Percentiles rank a stretch among this genome's conserved stretches.
phyloP scores from a whole-genome alignment of 53 echinoderm and acorn worm species.

The Antedon mediterranea region DNA sequence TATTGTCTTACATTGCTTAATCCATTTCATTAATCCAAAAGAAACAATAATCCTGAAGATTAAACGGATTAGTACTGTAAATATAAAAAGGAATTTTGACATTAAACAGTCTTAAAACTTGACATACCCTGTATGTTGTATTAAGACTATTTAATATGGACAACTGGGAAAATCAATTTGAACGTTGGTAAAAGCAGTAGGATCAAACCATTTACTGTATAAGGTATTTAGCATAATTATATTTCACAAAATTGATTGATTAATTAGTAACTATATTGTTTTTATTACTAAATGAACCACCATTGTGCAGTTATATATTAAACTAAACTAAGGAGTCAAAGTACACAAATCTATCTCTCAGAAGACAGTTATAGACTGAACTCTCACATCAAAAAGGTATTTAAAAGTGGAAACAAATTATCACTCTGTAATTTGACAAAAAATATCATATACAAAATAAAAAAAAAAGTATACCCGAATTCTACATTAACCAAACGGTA shows the following conservation, averaged over 20 bases:
- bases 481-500: not conserved
- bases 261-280: not conserved
- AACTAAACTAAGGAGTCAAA: not conserved
- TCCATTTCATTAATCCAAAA: not conserved
- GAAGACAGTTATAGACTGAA: not conserved
- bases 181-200: no score
- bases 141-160: not conserved
- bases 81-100: not conserved
- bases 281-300: not conserved
- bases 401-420: not conserved
- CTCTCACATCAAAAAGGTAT: not conserved
- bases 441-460: not conserved
- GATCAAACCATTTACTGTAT: no score
- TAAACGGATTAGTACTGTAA: not conserved
- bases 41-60: not conserved
- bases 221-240: not conserved
- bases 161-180: no score
- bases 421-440: not conserved
- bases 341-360: not conserved
- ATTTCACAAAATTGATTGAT: not conserved
- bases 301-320: not conserved
- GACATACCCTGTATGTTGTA: not conserved
- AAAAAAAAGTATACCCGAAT: no score
- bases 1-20: not conserved
- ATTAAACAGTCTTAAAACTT: not conserved